Evolutionary conservation across 1,140 invertebrate species (phyloP).

Genomic region (Lepidostoma basale): DNA sequence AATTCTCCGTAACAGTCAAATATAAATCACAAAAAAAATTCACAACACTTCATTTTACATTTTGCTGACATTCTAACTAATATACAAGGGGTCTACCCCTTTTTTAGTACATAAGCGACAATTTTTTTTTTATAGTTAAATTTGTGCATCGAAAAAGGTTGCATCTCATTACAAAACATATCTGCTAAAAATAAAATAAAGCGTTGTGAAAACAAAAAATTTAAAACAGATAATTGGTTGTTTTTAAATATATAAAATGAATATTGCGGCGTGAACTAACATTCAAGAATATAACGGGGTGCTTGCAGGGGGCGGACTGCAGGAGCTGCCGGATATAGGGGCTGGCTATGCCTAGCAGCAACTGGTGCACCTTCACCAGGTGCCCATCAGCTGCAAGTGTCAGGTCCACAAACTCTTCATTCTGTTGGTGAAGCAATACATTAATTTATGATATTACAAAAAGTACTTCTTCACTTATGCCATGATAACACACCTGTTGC

Average conservation of each 20-base stretch:
- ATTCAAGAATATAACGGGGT: slow-evolving; percentile 75
- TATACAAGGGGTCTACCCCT: too few relatives aligned
- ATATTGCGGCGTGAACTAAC: slow-evolving; percentile 48
- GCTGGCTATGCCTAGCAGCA: slow-evolving; percentile 74
- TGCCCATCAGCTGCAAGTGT: slow-evolving; percentile 78
- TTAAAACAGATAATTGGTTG: too few relatives aligned
- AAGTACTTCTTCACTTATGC: neutral
- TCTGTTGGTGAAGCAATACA: slow-evolving; percentile 60
- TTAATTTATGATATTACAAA: neutral
- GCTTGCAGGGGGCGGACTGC: slow-evolving; percentile 75
- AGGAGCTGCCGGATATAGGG: slow-evolving; percentile 78
- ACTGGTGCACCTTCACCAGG: slow-evolving; percentile 75
- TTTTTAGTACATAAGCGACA: too few relatives aligned
- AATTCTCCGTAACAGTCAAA: too few relatives aligned
- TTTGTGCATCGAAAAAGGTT: too few relatives aligned
- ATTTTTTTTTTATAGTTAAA: too few relatives aligned
- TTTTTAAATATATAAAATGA: neutral
- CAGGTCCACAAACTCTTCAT: slow-evolving; percentile 77
- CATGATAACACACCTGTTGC: slow-evolving; percentile 23
- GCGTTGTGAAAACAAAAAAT: too few relatives aligned
- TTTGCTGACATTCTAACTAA: too few relatives aligned
- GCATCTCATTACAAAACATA: too few relatives aligned
- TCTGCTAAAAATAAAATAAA: too few relatives aligned
- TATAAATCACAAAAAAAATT: too few relatives aligned
- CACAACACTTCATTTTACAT: too few relatives aligned